Evolutionary conservation across 2,113 vertebrate species (phyloP), one percentile per base, ranked within the genome.

Genomic region (Peromyscus leucopus): DNA sequence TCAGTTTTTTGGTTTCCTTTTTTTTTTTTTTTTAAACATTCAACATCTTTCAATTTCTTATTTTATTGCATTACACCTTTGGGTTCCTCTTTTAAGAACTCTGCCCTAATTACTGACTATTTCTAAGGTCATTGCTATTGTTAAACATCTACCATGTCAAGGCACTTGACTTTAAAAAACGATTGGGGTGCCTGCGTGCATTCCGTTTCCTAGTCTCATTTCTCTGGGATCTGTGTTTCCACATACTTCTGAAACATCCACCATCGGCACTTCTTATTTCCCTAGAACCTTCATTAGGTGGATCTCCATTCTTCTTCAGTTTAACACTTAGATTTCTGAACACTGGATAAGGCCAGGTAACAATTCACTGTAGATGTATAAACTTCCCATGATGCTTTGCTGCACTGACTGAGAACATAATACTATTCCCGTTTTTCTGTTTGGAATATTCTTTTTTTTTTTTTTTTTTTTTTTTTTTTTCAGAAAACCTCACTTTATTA

Each of bases 381-480:
- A 15, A 61, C 33, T 91, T 84, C 55, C 16, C 67, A 36, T 74
- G 69, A 67, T 31, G 21, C 67, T 83, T 86, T 55, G 42, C 31
- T 13, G 22, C 6, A 39, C 76, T 76, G 24, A 83, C 67, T n/a
- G 28, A 12, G 42, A 13, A 93, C 48, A 84, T 7, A 88, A 86
- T 31, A 36, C 12, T 46, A 33, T 55, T 84, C 95, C 55, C 71
- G 48, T 26, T 28, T 85, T 84, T 63, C 10, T 72, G 28, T 39
- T 28, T 85, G 15, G 67, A 33, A 59, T 71, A 12, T 92, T 55
- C 63, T 76, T 42, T 83, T 95, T 83, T 76, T 79, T 46, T 83
- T 95, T 83, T 76, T 79, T 46, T 83, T 95, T 83, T 76, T 79
- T 46, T 83, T 95, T 83, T 76, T 79, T 46, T n/a, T n/a, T n/a